These are phyloP conservation scores for Manacus vitellinus DNA, from an alignment of 2,113 vertebrate genomes.

Conservation along the genomic window DNA sequence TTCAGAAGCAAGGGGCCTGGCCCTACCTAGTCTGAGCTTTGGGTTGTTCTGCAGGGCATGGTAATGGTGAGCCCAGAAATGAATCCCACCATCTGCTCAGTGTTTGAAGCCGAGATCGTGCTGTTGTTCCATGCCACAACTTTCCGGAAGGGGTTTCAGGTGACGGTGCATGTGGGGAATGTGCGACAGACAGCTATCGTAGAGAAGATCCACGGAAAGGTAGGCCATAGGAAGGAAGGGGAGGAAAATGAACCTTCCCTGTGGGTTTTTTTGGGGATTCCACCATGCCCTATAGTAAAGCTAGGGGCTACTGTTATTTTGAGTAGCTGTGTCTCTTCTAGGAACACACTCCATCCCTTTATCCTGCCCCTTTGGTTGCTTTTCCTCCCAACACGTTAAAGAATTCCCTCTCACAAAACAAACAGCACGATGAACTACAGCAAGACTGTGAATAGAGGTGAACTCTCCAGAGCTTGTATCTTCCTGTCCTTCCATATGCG, in stretches of 20 bases:
- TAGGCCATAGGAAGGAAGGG: slow-evolving; percentile 59
- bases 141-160: slow-evolving; percentile 97
- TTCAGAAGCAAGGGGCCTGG: not conserved
- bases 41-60: slow-evolving; percentile 84
- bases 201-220: slow-evolving; percentile 94
- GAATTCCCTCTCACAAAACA: not conserved
- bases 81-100: slow-evolving; percentile 95
- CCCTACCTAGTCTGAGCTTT: slow-evolving; percentile 1
- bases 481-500: not conserved
- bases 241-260: not conserved
- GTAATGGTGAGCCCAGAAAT: slow-evolving; percentile 98
- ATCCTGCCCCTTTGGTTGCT: not conserved
- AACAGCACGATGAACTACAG: not conserved
- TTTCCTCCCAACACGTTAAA: not conserved
- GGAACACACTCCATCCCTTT: not conserved
- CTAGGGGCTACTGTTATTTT: not conserved
- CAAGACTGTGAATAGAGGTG: not conserved
- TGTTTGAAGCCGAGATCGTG: slow-evolving; percentile 96
- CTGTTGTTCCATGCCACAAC: slow-evolving; percentile 95
- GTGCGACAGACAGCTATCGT: slow-evolving; percentile 94
- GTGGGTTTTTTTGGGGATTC: not conserved
- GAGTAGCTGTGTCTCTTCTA: not conserved
- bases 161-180: slow-evolving; percentile 95
- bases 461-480: not conserved
- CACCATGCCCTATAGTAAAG: not conserved